Base-by-base conservation (phyloP, 2,888 invertebrate genomes). In the Drosophila mettleri region DNA sequence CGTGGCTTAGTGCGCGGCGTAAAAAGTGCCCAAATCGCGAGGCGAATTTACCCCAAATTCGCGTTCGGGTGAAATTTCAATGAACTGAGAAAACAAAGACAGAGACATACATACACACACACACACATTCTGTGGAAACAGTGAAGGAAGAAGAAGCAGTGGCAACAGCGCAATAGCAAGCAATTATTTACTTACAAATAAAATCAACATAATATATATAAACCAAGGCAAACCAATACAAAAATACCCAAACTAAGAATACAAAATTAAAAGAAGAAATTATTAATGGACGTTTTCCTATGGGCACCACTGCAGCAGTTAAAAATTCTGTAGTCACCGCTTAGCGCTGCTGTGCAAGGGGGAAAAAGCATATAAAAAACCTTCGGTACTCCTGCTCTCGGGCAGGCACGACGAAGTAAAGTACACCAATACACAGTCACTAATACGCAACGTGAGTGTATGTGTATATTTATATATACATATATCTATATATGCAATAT, bases 71-170 rank as follows among this genome's bases (percentile, higher is more conserved):
- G 90, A 88, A 90, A 90, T 90, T 90, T 89, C 89, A 90, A 88
- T 90, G 90, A 89, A 88, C 89, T 90, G 90, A 88, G 85, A 87
- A 88, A 88, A 89, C 87, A 89, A 87, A 90, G 88, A 80, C 83
- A 86, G 77, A 72, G 70, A 83, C 63, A 80, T 59, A 78, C 73
- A 78, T n/a, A n/a, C 74, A 69, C 59, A 65, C 55, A 83, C 55
- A 62, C 55, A 83, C 68, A 78, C 61, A 69, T 59, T 65, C 49
- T 49, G 74, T 74, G 81, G 61, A 65, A 74, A 66, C 74, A 78
- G 66, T 51, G 36, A 63, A 74, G 81, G 41, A 80, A 80, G 74
- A 84, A 79, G 84, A 78, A 84, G 83, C 78, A 82, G 70, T 76
- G 78, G 81, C 82, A 83, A 85, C 87, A 85, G 85, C 87, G 86